Evolutionary conservation across 2,888 invertebrate species (phyloP), one percentile per base, ranked within the genome.

Genomic region (Crepidodera aurea): DNA sequence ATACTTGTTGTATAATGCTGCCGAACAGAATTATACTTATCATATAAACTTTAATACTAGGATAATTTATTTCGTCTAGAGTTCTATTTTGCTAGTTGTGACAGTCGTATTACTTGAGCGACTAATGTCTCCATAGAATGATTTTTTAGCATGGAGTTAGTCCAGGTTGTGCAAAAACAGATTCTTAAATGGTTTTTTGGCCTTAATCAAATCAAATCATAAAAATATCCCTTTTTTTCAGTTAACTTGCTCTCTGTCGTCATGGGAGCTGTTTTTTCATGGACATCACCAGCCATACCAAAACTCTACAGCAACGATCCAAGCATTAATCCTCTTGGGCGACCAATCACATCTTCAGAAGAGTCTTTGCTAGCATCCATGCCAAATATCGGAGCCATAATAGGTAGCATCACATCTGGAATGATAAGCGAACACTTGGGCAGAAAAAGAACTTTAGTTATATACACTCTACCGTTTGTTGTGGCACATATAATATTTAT

Each of bases 361-460:
- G 66, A 64, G 10, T 67, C 71, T 2, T 62, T 59, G 54, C 51
- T 71, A 8, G 66, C 61, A 6, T 63, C 67, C 1, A 37, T 70
- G 5, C 12, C 64, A 1, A 61, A 54, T 19, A 32, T 70, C 5
- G 68, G 71, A 1, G 66, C 65, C 1, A 42, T 55, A 1, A 50
- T 63, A 12, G 69, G 67, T 10, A 65, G 69, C 10, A 15, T 69
- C 4, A 7, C 62, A 0, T 60, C 61, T 10, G 69, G 65, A 5
- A n/a, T 16, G n/a, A 15, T 12, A 13, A 27, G 8, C 8, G 16
- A 50, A 16, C 22, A 13, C 10, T 32, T 58, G n/a, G 91, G 91
- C 0, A 83, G 90, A 12, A 90, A 89, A 80, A 85, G 83, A 83
- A 85, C 87, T 0, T 79, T 92, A 6, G 75, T 91, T 6, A 22